Percentiles rank a stretch among this genome's conserved stretches.
Evolutionary conservation across 2,888 invertebrate species (phyloP).

Genomic region (Notodonta ziczac): DNA sequence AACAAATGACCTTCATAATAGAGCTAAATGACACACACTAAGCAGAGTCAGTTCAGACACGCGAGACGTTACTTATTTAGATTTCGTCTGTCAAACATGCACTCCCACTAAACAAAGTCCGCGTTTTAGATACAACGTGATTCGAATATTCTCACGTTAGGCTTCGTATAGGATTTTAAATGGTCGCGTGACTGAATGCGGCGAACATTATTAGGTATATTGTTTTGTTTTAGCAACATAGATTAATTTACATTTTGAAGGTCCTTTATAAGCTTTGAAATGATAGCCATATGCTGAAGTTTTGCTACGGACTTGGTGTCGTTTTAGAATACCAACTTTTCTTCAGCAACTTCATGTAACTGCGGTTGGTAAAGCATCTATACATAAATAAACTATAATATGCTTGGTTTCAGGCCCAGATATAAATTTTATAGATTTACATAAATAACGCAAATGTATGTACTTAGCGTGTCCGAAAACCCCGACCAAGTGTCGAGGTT

Average conservation of each 20-base stretch:
- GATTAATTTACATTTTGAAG: background rate
- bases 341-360: too few relatives aligned
- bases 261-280: background rate
- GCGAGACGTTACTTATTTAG: slow-evolving; percentile 24
- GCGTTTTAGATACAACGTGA: slow-evolving; percentile 10
- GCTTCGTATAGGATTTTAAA: background rate
- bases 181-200: background rate
- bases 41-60: slow-evolving; percentile 14
- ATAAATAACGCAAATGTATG: too few relatives aligned
- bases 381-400: too few relatives aligned
- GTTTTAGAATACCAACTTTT: too few relatives aligned
- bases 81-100: slow-evolving; percentile 28
- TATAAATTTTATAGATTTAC: too few relatives aligned
- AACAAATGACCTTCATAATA: slow-evolving; percentile 6
- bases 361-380: too few relatives aligned
- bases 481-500: too few relatives aligned
- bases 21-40: slow-evolving; percentile 24
- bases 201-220: background rate
- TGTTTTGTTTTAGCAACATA: background rate
- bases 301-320: too few relatives aligned
- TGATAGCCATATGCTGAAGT: too few relatives aligned
- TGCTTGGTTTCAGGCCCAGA: too few relatives aligned
- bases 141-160: background rate
- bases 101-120: slow-evolving; percentile 22
- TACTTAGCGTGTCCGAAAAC: too few relatives aligned